Evolutionary conservation across 2,113 vertebrate genomes (phyloP), one percentile per base, ranked within the genome.

Genomic region (Microtus ochrogaster): DNA sequence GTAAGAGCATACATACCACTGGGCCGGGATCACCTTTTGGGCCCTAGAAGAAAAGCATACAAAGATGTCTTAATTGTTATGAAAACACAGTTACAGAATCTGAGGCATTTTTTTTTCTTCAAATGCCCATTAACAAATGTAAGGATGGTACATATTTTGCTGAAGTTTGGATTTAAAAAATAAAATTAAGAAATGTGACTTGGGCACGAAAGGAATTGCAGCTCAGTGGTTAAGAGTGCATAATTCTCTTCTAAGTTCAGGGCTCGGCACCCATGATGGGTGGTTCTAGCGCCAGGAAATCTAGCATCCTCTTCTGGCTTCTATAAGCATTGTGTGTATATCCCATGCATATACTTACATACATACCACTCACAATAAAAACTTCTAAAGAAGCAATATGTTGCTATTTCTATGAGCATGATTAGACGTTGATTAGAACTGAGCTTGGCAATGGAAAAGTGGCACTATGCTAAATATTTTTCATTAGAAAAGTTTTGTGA

Each of bases 11-110:
- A 99, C 99, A 98, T 99, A 99, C 99, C 97, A 92, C 93, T 94
- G 96, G 94, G 91, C 99, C 99, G 94, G 99, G 98, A 95, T 99
- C 99, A 95, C 99, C 99, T 99, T 99, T 99, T 55, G 98, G 99
- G 78, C 99, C 99, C 99, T 99, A 94, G 26, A 98, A 98, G 88
- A 93, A 96, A 98, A 95, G 92, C 72, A 98, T 49, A 96, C 9
- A 10, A 92, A 95, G 24, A 72, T 78, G 52, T 83, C 65, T 76
- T 3, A 3, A 55, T 10, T 88, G 91, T 26, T 33, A 82, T 36
- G 66, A 47, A 90, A 94, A 33, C 24, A 92, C 81, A 94, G 58
- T 89, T 21, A 85, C 0, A 92, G 21, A 90, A 14, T 41, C 22
- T 0, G 24, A 92, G 77, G 30, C 33, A 63, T n/a, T 44, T 89